Evolutionary conservation across 2,797 vertebrate species (phyloP), one percentile per base, ranked within the genome.

Genomic region (Gymnocypris eckloni): DNA sequence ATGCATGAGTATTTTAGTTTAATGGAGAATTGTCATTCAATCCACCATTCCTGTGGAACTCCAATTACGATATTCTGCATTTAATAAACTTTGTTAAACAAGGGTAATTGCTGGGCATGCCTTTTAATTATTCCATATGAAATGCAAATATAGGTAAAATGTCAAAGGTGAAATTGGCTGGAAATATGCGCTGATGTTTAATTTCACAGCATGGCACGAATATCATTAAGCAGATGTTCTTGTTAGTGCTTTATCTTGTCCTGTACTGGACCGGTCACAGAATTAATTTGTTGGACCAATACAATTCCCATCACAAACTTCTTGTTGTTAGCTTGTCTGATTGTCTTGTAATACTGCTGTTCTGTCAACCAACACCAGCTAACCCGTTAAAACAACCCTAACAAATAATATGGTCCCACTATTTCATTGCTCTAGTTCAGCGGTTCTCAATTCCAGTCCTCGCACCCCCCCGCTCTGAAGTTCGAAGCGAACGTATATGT

Each of bases 171-270:
- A 54, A 84, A 77, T 69, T 84, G 72, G 22, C 61, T 69, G 73
- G 33, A 84, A 77, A 77, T 54, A 77, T 20, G 72, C 18, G 20
- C 28, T 67, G 22, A 67, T 83, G 59, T 77, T 84, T 84, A 84
- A 77, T 84, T 84, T 77, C 69, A 84, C 45, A 84, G 73, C n/a
- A 69, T 1, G 33, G 59, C 61, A 77, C 1, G 8, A 28, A 77
- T 11, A 77, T 54, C 59, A 84, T 77, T 67, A 76, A 25, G 28
- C 45, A 52, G 16, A 67, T 28, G 72, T 54, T 77, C 45, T 28
- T 54, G 28, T 66, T 83, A 76, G 71, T 66, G 33, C 43, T 76
- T 86, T 79, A 89, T 90, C 87, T 81, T 89, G 89, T 69, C 80
- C 41, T 45, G 66, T 87, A 89, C 82, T 67, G 45, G 33, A 77